These are phyloP conservation scores for Eulemur macaco DNA, from an alignment of 2,113 vertebrate genomes.

Conservation along the genomic window DNA sequence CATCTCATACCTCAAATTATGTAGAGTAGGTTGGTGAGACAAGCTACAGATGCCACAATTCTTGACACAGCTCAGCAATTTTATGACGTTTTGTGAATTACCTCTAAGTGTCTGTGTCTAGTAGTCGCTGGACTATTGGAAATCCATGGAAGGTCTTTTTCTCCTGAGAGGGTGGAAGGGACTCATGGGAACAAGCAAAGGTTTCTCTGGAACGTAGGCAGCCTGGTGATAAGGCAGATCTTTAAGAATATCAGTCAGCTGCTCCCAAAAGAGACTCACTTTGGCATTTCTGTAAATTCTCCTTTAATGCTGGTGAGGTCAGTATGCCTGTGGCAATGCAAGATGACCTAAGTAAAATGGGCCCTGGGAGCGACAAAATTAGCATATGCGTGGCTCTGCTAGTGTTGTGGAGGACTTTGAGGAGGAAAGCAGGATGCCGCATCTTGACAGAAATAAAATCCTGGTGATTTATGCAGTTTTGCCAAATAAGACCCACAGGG, in stretches of 20 bases:
- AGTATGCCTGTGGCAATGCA: neutral
- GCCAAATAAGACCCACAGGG: slow-evolving; percentile 60
- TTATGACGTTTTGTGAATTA: neutral
- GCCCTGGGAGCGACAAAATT: slow-evolving; percentile 48
- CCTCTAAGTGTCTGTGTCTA: neutral
- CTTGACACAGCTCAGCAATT: neutral
- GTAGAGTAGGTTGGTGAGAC: neutral
- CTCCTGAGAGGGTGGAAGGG: neutral
- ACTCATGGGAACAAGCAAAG: neutral
- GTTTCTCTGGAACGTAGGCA: neutral
- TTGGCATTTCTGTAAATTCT: slow-evolving; percentile 57
- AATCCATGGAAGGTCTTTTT: neutral
- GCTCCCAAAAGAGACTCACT: neutral
- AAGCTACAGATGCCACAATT: neutral
- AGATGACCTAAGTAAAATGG: slow-evolving; percentile 47
- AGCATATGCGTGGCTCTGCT: neutral
- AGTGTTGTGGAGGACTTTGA: neutral
- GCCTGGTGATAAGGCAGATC: neutral
- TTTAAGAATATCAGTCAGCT: slow-evolving; percentile 26
- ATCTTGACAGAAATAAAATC: slow-evolving; percentile 37
- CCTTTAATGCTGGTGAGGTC: neutral
- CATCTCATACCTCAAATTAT: neutral
- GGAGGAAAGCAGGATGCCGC: neutral
- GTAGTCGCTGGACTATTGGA: neutral
- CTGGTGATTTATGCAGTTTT: slow-evolving; percentile 53